A percentile compares a stretch with the other conserved stretches of the same genome.
Evolutionary conservation across 2,113 vertebrate genomes (phyloP).

Genomic region (Python bivittatus): DNA sequence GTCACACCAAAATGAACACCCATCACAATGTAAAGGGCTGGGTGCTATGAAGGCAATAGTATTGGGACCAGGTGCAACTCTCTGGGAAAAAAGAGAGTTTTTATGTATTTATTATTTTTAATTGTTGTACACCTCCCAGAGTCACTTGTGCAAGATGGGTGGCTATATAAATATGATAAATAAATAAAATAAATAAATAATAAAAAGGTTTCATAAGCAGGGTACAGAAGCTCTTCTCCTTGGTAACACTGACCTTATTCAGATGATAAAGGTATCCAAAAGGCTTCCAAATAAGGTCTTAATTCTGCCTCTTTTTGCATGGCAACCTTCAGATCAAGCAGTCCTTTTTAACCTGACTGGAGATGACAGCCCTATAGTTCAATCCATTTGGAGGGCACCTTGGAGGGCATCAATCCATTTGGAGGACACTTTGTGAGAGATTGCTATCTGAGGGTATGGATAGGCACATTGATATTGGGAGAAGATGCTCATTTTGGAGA

Average conservation of each 20-base stretch:
- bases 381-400: neutral
- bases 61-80: neutral
- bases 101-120: too few relatives aligned
- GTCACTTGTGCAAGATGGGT: too few relatives aligned
- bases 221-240: neutral
- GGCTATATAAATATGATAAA: too few relatives aligned
- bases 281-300: neutral
- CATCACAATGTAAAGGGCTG: neutral
- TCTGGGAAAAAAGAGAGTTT: neutral
- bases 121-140: too few relatives aligned
- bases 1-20: neutral
- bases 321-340: neutral
- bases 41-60: neutral
- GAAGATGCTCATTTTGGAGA: neutral
- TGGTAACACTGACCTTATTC: neutral
- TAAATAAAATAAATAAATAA: too few relatives aligned
- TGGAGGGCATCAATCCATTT: too few relatives aligned
- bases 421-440: too few relatives aligned
- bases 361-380: neutral
- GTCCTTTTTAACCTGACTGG: neutral
- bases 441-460: neutral
- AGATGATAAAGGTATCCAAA: slow-evolving; percentile 4
- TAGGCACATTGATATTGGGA: neutral
- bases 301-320: neutral
- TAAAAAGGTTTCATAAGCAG: neutral